Percentiles rank a stretch among this genome's conserved stretches.
Conservation (phyloP, 2,888 invertebrate genomes). For the Drosophila barbarae region DNA sequence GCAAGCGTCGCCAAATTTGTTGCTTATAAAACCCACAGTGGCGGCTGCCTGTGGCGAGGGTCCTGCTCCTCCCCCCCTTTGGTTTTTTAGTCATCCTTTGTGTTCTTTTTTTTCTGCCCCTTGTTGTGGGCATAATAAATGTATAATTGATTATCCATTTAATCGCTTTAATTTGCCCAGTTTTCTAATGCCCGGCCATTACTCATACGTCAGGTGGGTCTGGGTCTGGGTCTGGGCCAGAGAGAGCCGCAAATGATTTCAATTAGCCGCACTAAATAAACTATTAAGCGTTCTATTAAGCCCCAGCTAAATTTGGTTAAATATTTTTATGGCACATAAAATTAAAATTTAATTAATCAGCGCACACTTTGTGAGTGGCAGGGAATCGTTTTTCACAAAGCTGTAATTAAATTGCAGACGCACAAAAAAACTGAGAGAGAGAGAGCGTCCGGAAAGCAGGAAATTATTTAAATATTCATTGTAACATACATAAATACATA, state of each 20-base stretch:
- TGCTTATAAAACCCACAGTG: slow-evolving; percentile 51
- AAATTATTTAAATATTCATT: slow-evolving; percentile 50
- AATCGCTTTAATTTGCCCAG: slow-evolving; percentile 29
- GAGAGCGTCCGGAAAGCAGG: slow-evolving; percentile 24
- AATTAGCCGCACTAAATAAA: slow-evolving; percentile 40
- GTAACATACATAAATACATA: slow-evolving; percentile 15
- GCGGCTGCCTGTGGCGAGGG: slow-evolving; percentile 34
- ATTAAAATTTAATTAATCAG: slow-evolving; percentile 61
- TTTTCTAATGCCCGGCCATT: slow-evolving; percentile 33
- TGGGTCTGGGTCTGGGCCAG: background rate
- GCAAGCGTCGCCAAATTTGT: slow-evolving; percentile 67
- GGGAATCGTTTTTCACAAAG: slow-evolving; percentile 54
- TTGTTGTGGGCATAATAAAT: slow-evolving; percentile 19
- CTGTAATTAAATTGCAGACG: slow-evolving; percentile 59
- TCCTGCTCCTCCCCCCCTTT: background rate
- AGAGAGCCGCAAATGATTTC: slow-evolving; percentile 39
- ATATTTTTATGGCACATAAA: slow-evolving; percentile 45
- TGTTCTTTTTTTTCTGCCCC: background rate
- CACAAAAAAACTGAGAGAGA: background rate
- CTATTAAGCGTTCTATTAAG: slow-evolving; percentile 42
- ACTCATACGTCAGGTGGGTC: slow-evolving; percentile 37
- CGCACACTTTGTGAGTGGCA: slow-evolving; percentile 17
- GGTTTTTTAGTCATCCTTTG: slow-evolving; percentile 5
- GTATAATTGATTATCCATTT: slow-evolving; percentile 32
- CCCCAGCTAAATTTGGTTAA: slow-evolving; percentile 43